A percentile compares a stretch with the other conserved stretches of the same genome.
Evolutionary conservation across 2,888 invertebrate genomes (phyloP).

Genomic region (Caenorhabditis plicata): DNA sequence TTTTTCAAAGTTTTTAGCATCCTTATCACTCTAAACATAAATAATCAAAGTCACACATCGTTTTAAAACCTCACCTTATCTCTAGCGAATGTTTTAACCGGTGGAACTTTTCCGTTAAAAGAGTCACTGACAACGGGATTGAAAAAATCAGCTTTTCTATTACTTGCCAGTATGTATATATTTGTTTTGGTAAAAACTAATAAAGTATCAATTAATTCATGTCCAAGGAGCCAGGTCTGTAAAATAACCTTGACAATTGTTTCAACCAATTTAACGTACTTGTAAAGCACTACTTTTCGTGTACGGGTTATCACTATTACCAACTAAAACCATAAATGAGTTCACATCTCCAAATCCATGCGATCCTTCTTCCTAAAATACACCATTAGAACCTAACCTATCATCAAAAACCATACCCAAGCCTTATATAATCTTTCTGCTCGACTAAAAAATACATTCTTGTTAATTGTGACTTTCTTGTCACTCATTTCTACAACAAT

Average conservation of each 20-base stretch:
- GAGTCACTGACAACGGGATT: slow-evolving; percentile 83
- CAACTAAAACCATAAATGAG: slow-evolving; percentile 86
- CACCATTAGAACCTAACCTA: not conserved
- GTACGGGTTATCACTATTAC: slow-evolving; percentile 91
- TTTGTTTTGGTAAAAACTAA: slow-evolving; percentile 83
- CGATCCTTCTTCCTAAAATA: slow-evolving; percentile 60
- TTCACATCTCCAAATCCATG: slow-evolving; percentile 75
- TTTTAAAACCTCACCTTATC: no score
- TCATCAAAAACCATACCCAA: slow-evolving; percentile 47
- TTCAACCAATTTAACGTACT: slow-evolving; percentile 69
- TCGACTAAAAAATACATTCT: slow-evolving; percentile 38
- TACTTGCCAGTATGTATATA: slow-evolving; percentile 88
- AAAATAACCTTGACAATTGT: slow-evolving; percentile 53
- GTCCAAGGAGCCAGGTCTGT: slow-evolving; percentile 92
- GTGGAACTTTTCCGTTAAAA: slow-evolving; percentile 74
- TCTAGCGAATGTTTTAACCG: slow-evolving; percentile 81
- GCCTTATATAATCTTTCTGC: slow-evolving; percentile 44
- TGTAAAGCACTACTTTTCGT: slow-evolving; percentile 94
- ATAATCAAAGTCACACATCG: no score
- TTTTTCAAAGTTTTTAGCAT: slow-evolving; percentile 78
- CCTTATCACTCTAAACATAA: no score
- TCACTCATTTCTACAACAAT: slow-evolving; percentile 1
- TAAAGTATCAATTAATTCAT: slow-evolving; percentile 92
- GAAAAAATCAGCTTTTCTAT: slow-evolving; percentile 95
- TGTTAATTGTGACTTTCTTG: slow-evolving; percentile 19